Base-by-base conservation (phyloP, 2,888 invertebrate genomes). In the Hipparchia semele region DNA sequence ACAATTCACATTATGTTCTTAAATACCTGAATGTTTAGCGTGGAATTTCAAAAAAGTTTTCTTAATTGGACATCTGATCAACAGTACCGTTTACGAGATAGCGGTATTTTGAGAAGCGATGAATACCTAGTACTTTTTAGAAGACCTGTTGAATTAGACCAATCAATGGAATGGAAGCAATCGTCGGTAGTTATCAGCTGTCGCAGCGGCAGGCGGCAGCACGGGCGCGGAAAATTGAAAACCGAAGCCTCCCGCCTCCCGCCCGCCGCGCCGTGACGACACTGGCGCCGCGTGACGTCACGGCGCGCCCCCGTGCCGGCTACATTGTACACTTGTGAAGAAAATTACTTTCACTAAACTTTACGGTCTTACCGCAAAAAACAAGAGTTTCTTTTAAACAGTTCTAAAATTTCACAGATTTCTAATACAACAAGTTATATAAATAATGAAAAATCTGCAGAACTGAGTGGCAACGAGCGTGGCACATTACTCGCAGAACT, bases 141-240 rank as follows among this genome's bases (percentile, higher is more conserved):
- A 46, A 12, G 33, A 6, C 51, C 86, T 84, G 83, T 77, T 81
- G 77, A 70, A 61, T 75, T 71, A 70, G 62, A 70, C 70, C 68
- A 62, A 62, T 33, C 62, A 73, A 65, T 59, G 60, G 73, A 60
- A 73, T 68, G 70, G 65, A 68, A 54, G 65, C 68, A 68, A 75
- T 75, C 70, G 70, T n/a, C 77, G 79, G 81, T 75, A 78, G 80
- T 86, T 90, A 90, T 90, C 90, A 72, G 82, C 75, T 82, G 86
- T 80, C 86, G 82, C 89, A 91, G 90, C 2, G 62, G 61, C 61
- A n/a, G 62, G 82, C 89, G 87, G 86, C 81, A 82, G 75, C 78
- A 81, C 80, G 80, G 81, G 80, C 73, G 87, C 86, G 89, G 89
- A 88, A 90, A 90, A 91, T 90, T 89, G 87, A 84, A 87, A 87